Base-by-base conservation (phyloP, 2,888 invertebrate species). In the Cyaniris semiargus region DNA sequence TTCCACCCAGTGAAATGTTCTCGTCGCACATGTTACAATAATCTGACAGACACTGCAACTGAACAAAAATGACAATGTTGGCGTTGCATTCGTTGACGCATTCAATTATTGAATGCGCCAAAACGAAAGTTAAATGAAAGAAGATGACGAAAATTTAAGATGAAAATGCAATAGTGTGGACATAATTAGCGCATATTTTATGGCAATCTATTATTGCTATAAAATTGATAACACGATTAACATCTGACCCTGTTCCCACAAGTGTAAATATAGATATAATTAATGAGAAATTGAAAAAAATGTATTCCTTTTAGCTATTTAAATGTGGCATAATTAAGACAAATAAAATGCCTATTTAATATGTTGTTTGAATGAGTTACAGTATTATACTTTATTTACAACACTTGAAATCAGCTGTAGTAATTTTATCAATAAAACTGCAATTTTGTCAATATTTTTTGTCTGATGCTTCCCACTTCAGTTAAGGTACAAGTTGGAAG, bases 221-320 rank as follows among this genome's bases (percentile, higher is more conserved):
- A 34, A 76, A 75, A 77, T 74, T 78, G 72, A 79, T 71, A 77
- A 77, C 58, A 76, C 60, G 21, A 60, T 21, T 70, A 77, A 76
- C 78, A 70, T 77, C 48, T 70, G 66, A 77, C 74, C 76, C 79
- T 80, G 78, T 81, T 80, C 81, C 80, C 79, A 79, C 79, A 80
- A 75, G 80, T 84, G 83, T 84, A 83, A 82, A 83, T 83, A 83
- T 80, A 81, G 81, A 81, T 83, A 38, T 38, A 38, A 8, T 82
- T 80, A 81, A 81, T 81, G 81, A 82, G 81, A 84, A 81, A 72
- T 34, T 66, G 34, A 38, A 66, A 66, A 38, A 23, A 18, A 13
- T 48, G 72, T 74, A 74, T 74, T 23, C 53, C 23, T 48, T 38
- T 48, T 8, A 18, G 13, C 23, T 48, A 74, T 74, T 44, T 34